Evolutionary conservation across 1,140 invertebrate genomes (phyloP), one percentile per base, ranked within the genome.

Genomic region (Grapholita molesta): DNA sequence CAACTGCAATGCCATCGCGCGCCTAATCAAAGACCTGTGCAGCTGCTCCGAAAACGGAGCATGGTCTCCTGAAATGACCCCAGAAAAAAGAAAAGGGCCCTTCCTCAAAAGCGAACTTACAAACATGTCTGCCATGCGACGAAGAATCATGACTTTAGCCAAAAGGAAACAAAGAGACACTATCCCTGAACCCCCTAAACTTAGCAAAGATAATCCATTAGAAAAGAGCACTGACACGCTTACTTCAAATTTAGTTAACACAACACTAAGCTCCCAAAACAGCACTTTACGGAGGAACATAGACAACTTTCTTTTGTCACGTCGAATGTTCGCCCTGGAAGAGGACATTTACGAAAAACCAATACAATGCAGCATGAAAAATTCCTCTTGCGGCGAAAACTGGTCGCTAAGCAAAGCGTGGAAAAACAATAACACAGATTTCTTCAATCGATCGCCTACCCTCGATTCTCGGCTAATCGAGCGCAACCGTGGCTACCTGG

Each of bases 1-100:
- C 28, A 86, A 82, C 77, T 92, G 91, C 69, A 87, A 83, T 38
- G 85, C 89, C 11, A 83, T 92, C 71, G 89, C 86, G 28, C 83
- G 90, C 65, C 79, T 92, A 23, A 75, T 92, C 18, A 92, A 92
- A 69, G 90, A 92, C 72, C 87, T 92, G 68, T 92, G 92, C 70
- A 92, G 91, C 71, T 92, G 92, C 67, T 88, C 90, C 0, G 90
- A 92, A 70, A 88, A 91, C 79, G 91, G 85, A 24, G 86, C 88
- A 25, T 92, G 92, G 92, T 92, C 91, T 0, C 92, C 91, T 1
- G 87, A 90, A n/a, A 91, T 91, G 89, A 89, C 89, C 9, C 73
- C 86, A 12, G 83, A 88, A 12, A 85, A 72, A 38, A 55, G 85
- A 18, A 86, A 85, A 38, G 84, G 86, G 0, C 86, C 87, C 1